A percentile compares a stretch with the other conserved stretches of the same genome.
Evolutionary conservation across 2,113 vertebrate genomes (phyloP).

Genomic region (Aix galericulata): DNA sequence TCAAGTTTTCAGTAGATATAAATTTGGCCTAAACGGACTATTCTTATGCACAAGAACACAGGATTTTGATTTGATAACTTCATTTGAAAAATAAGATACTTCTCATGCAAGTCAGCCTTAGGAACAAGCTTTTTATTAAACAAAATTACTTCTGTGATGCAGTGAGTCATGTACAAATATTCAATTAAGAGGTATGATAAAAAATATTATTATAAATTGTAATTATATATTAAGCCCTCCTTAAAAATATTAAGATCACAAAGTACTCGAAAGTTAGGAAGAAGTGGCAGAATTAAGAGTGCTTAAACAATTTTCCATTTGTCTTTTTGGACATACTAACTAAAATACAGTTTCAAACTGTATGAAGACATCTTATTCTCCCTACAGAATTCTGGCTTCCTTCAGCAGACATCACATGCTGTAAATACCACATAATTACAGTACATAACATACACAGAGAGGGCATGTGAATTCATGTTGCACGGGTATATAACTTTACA

Average conservation of each 20-base stretch:
- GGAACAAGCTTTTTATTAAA: neutral
- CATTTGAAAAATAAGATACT: neutral
- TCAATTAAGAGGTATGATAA: neutral
- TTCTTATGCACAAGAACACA: neutral
- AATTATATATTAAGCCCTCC: neutral
- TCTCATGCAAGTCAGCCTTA: neutral
- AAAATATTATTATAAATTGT: neutral
- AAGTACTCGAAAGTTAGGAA: neutral
- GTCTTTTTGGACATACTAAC: neutral
- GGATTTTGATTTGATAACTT: neutral
- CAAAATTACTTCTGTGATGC: neutral
- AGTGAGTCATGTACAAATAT: neutral
- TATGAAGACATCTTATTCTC: neutral
- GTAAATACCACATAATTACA: neutral
- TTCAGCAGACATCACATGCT: neutral
- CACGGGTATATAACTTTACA: neutral
- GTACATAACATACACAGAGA: neutral
- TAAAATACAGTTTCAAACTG: neutral
- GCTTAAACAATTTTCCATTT: neutral
- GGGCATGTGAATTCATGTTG: neutral
- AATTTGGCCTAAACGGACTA: neutral
- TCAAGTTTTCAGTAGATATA: neutral
- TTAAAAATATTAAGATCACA: neutral
- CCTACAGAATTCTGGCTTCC: neutral
- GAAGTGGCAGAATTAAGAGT: neutral